Conservation (phyloP, 2,797 vertebrate species). For the Megaceryle alcyon region DNA sequence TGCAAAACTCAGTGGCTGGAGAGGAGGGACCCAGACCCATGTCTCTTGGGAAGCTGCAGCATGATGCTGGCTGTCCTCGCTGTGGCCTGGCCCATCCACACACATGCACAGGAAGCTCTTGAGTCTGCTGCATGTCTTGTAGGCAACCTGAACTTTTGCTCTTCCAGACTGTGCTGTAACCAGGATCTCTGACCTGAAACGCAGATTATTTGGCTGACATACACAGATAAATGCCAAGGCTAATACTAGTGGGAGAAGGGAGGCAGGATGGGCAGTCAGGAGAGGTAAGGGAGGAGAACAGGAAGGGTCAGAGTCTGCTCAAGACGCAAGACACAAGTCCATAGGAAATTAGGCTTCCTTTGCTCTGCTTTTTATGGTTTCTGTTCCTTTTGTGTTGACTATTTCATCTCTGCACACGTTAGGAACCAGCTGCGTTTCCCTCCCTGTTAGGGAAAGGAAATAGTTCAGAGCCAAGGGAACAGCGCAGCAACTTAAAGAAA, state of each 20-base stretch:
- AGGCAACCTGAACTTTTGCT: constrained; percentile 29
- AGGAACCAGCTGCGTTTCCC: constrained; percentile 62
- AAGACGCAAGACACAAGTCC: constrained; percentile 25
- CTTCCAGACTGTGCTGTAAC: not conserved
- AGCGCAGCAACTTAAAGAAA: constrained; percentile 18
- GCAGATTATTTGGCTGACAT: not conserved
- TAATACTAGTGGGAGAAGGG: constrained; percentile 20
- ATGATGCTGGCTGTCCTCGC: not conserved
- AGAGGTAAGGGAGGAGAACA: constrained; percentile 8
- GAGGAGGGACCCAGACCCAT: not conserved
- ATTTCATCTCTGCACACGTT: not conserved
- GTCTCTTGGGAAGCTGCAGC: not conserved
- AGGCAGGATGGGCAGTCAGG: not conserved
- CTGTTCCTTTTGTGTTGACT: constrained; percentile 52
- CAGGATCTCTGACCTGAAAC: constrained; percentile 28
- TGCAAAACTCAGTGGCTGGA: not conserved
- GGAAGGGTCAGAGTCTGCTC: constrained; percentile 38
- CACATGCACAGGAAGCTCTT: fast-evolving
- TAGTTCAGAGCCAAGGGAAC: constrained; percentile 30
- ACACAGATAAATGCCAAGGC: constrained; percentile 18
- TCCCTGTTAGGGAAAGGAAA: constrained; percentile 51
- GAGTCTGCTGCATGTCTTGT: fast-evolving
- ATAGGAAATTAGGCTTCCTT: constrained; percentile 64
- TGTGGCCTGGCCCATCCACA: not conserved
- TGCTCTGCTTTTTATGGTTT: constrained; percentile 3